Percentiles rank a stretch among this genome's conserved stretches.
Evolutionary conservation across 1,140 invertebrate species (phyloP).

Genomic region (Mactra quadrangularis): DNA sequence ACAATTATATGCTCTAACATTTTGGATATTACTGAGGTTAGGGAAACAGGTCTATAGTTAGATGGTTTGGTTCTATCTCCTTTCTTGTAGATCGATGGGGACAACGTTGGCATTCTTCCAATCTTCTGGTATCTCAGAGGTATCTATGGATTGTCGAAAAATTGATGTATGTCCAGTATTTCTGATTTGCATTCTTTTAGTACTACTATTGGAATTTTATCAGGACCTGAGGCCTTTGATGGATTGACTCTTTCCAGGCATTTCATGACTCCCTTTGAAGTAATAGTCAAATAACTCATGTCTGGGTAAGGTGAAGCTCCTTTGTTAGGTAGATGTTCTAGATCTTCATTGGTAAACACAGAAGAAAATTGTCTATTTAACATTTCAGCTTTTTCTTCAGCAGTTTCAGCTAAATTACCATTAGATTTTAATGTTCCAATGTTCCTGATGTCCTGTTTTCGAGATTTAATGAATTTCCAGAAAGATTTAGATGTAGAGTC

Average conservation of each 20-base stretch:
- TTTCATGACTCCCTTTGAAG: background rate
- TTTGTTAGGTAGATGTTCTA: background rate
- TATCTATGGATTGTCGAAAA: background rate
- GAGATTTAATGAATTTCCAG: slow-evolving; percentile 50
- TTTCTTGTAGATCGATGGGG: background rate
- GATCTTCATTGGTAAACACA: background rate
- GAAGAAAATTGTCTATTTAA: slow-evolving; percentile 9
- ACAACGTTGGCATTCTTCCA: background rate
- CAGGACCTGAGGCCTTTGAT: background rate
- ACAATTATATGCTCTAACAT: slow-evolving; percentile 30
- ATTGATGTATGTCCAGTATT: background rate
- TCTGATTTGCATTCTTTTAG: background rate
- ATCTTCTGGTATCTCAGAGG: background rate
- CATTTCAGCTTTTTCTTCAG: slow-evolving; percentile 2
- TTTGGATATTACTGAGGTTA: slow-evolving; percentile 30
- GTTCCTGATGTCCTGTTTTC: background rate
- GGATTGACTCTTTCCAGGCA: background rate
- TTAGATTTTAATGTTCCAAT: background rate
- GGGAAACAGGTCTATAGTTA: background rate
- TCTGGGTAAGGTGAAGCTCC: background rate
- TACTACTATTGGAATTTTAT: slow-evolving; percentile 1
- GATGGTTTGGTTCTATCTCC: background rate
- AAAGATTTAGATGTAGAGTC: slow-evolving; percentile 42
- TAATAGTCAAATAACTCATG: background rate
- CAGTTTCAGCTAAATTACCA: background rate